A percentile compares a stretch with the other conserved stretches of the same genome.
Conservation (phyloP, 2,113 vertebrate genomes). For the Poeciliopsis turrubarensis region DNA sequence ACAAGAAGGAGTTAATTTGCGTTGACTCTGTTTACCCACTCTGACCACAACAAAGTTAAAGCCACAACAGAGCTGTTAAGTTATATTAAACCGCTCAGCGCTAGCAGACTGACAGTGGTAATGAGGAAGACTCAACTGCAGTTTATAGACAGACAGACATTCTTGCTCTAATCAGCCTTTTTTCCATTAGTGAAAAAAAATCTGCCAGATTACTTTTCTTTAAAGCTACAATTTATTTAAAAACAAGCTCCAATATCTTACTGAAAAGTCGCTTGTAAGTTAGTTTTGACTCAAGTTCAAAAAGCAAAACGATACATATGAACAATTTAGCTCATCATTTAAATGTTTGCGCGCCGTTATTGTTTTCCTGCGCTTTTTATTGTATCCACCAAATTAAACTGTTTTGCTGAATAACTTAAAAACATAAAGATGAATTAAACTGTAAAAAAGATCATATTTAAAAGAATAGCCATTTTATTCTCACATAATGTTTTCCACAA, state of each 20-base stretch:
- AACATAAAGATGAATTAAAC: background rate
- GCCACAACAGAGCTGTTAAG: background rate
- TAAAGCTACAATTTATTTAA: too few species aligned
- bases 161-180: too few species aligned
- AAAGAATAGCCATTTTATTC: background rate
- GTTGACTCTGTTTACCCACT: conserved; percentile 17
- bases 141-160: background rate
- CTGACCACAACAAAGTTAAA: conserved; percentile 20
- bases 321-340: background rate
- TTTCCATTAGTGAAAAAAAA: too few species aligned
- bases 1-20: conserved; percentile 9
- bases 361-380: too few species aligned
- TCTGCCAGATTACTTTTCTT: too few species aligned
- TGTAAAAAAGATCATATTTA: background rate
- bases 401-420: background rate
- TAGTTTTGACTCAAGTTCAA: background rate
- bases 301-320: background rate
- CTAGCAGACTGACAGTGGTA: background rate
- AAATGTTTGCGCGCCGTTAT: too few species aligned
- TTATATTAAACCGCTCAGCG: background rate
- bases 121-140: background rate
- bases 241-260: too few species aligned
- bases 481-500: too few species aligned
- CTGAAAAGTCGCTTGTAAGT: too few species aligned
- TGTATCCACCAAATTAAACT: background rate